phyloP scores from a whole-genome alignment of 2,113 vertebrate species.

The Lasiurus borealis region DNA sequence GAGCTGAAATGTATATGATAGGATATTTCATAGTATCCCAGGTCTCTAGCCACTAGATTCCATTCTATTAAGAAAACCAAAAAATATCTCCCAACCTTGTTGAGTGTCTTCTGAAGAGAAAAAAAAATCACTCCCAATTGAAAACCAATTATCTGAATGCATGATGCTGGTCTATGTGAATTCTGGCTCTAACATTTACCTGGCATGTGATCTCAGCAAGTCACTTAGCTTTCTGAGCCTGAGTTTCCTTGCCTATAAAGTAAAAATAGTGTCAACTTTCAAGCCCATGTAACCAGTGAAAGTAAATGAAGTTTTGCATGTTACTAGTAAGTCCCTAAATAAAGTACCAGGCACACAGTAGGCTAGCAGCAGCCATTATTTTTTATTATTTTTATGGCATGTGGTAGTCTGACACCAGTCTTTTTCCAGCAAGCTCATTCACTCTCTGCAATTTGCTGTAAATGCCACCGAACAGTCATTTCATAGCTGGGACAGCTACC shows the following conservation, averaged over 20 bases:
- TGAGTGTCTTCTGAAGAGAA: neutral
- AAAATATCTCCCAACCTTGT: neutral
- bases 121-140: neutral
- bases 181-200: neutral
- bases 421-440: conserved; percentile 15
- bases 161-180: neutral
- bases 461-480: conserved; percentile 70
- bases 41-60: neutral
- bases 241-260: neutral
- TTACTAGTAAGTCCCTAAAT: neutral
- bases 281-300: neutral
- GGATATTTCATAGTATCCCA: neutral
- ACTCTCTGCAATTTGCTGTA: conserved; percentile 45
- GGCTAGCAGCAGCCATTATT: neutral
- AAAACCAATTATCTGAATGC: neutral
- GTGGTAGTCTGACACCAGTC: neutral
- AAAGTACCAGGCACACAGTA: neutral
- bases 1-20: neutral
- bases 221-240: neutral
- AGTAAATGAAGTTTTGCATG: neutral
- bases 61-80: neutral
- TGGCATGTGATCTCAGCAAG: neutral
- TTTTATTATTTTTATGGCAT: conserved; percentile 53
- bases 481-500: neutral
- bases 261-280: neutral